A percentile compares a stretch with the other conserved stretches of the same genome.
phyloP scores from a whole-genome alignment of 2,113 vertebrate genomes.

The Osmerus eperlanus region DNA sequence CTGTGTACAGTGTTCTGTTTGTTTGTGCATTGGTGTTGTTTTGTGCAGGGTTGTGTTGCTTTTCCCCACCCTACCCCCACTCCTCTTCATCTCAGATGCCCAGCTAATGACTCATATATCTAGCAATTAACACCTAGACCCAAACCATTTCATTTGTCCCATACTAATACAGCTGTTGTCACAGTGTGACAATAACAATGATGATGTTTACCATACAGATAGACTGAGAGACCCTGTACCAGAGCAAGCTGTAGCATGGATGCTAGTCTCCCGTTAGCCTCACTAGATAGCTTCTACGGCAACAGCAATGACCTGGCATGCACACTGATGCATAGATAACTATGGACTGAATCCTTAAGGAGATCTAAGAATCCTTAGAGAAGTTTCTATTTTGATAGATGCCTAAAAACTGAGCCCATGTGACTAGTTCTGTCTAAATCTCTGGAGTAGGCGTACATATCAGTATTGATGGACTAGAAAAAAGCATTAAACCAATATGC shows the following conservation, averaged over 20 bases:
- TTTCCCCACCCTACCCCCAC: background rate
- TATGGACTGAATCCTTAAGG: no score
- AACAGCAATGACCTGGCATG: no score
- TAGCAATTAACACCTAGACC: slow-evolving; percentile 45
- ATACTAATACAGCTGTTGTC: slow-evolving; percentile 20
- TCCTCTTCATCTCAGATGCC: slow-evolving; percentile 31
- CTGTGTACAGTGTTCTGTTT: background rate
- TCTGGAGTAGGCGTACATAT: background rate
- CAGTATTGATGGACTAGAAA: background rate
- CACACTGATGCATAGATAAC: no score
- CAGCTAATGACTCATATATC: slow-evolving; percentile 31
- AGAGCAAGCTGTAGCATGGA: no score
- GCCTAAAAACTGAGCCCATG: no score
- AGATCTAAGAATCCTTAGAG: no score
- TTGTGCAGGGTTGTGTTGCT: background rate
- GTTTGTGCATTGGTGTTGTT: background rate
- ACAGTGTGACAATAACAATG: no score
- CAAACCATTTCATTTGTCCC: slow-evolving; percentile 31
- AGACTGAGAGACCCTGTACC: background rate
- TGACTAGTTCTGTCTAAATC: no score
- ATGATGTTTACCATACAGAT: no score
- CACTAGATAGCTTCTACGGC: no score
- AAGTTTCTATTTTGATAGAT: no score
- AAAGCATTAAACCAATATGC: slow-evolving; percentile 21
- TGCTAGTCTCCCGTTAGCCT: no score